Evolutionary conservation across 2,797 vertebrate genomes (phyloP), one percentile per base, ranked within the genome.

Genomic region (Myoxocephalus aenaeus): DNA sequence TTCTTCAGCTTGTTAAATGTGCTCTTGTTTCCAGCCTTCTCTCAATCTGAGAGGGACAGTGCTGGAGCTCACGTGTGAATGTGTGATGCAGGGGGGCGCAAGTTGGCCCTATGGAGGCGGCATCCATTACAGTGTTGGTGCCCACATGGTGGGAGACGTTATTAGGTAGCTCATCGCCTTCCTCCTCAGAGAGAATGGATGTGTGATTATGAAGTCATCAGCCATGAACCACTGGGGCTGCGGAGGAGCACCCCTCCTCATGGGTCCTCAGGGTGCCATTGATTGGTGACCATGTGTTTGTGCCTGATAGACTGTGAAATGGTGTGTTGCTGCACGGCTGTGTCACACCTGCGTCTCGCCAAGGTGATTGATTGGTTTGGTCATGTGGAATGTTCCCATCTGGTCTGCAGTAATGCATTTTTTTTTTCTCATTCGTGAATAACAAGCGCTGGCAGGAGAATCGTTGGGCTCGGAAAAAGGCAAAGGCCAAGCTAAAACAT

Each of bases 311-410:
- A 99, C 97, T 99, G 98, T 99, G 98, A 99, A 99, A 99, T 99
- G 97, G 98, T 98, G 98, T 98, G 97, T 98, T 97, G 97, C 97
- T 96, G 96, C 96, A 96, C 97, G 97, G 97, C 98, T 99, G 98
- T 97, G 97, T 96, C 96, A 97, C 98, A 99, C 98, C 98, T 99
- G 98, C 96, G 97, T 96, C 97, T 96, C 97, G 96, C 96, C 87
- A 94, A 96, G 96, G 97, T 98, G 98, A 99, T 99, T 97, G 98
- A 99, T 99, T 98, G 98, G 97, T 98, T 98, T 99, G 98, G 97
- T 99, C 98, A 99, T 99, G 98, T 99, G 98, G 97, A 99, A 99
- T 99, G 98, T 98, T 97, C 98, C 98, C 98, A 99, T 99, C 98
- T 99, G 98, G 96, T 98, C 97, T 90, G 91, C 97, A 97, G 97